Base-by-base conservation (phyloP, 2,888 invertebrate genomes). In the Eristalinus aeneus region DNA sequence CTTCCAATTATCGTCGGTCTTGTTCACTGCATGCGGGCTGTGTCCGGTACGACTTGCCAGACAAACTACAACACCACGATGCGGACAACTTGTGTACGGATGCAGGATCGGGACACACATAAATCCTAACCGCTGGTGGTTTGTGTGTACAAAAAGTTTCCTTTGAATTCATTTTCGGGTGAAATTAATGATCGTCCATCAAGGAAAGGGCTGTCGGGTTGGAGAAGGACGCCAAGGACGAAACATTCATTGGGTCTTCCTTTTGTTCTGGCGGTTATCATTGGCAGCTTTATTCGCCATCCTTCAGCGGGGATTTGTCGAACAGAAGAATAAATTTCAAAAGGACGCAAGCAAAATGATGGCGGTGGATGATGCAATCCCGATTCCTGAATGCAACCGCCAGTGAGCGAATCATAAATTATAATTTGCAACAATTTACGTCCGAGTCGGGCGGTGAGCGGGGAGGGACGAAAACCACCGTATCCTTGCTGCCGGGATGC, bases 381-480 rank as follows among this genome's bases (percentile, higher is more conserved):
- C 56, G 39, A 22, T 39, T 46, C 46, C 67, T 34, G 61, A 46
- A 71, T 79, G 76, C 76, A 85, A 65, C 80, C 72, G 8, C 67
- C 63, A 56, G 20, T 32, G 80, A 72, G 20, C 39, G 80, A 72
- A 73, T 80, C 72, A 80, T 80, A 85, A 85, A 80, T 80, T 80
- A 80, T 73, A 73, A 80, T 76, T 85, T 85, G 71, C 80, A 79
- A 68, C 68, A 60, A 69, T 84, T 76, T 71, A 60, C n/a, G 76
- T 58, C 58, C 34, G 73, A 76, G 23, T 23, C 8, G 22, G 61
- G 46, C 20, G 53, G 61, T 20, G 56, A 22, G 27, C 56, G 56
- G 12, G 12, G n/a, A 16, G 53, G 34, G n/a, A 16, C 16, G 34
- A 8, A 46, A 46, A 46, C 46, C 46, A 16, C 46, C 16, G 46